Evolutionary conservation across 2,113 vertebrate genomes (phyloP).

Genomic region (Chlorodrepanis virens): DNA sequence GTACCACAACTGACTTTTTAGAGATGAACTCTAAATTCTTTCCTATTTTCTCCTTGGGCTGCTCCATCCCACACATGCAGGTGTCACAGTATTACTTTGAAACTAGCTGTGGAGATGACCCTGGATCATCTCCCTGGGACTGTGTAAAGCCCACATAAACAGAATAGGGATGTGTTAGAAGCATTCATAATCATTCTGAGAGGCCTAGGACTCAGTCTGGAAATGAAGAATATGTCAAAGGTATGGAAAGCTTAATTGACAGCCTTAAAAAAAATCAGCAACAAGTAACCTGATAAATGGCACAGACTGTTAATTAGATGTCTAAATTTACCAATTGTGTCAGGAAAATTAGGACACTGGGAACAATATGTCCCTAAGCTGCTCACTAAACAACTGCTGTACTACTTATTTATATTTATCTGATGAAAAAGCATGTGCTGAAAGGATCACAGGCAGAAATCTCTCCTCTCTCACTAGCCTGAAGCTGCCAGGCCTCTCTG

Average conservation of each 20-base stretch:
- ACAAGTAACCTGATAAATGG: constrained; percentile 12
- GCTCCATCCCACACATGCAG: not conserved
- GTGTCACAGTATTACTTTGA: not conserved
- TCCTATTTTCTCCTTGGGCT: not conserved
- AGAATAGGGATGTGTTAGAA: not conserved
- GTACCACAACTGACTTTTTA: not conserved
- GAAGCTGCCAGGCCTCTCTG: not conserved
- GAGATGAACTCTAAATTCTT: not conserved
- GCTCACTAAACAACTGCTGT: constrained; percentile 40
- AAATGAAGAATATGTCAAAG: not conserved
- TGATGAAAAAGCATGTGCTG: not conserved
- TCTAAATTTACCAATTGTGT: constrained; percentile 58
- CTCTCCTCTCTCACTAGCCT: not conserved
- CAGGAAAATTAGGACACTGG: constrained; percentile 50
- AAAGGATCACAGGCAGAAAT: not conserved
- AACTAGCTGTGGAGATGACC: not conserved
- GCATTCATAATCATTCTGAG: not conserved
- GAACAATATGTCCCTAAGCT: constrained; percentile 50
- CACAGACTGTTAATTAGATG: constrained; percentile 52
- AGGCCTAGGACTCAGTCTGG: not conserved
- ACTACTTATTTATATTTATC: constrained; percentile 56
- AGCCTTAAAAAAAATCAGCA: not conserved
- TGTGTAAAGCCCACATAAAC: not conserved
- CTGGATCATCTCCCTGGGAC: not conserved
- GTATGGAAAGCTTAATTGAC: constrained; percentile 12